Evolutionary conservation across 2,113 vertebrate species (phyloP).

Genomic region (Gambusia affinis): DNA sequence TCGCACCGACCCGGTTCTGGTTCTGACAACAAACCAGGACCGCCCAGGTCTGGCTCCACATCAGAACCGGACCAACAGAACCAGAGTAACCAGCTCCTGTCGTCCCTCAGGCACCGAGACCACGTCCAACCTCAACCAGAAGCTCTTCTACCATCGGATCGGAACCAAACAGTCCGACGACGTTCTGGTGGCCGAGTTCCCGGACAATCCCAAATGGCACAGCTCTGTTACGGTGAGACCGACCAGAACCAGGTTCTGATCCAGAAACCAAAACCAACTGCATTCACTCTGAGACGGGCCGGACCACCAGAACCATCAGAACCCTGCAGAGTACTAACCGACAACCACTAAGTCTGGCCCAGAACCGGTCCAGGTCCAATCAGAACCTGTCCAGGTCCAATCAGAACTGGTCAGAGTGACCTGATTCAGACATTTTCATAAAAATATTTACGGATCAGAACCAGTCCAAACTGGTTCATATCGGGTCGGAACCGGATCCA

Average conservation of each 20-base stretch:
- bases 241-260: neutral
- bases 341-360: neutral
- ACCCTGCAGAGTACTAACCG: neutral
- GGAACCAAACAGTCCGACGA: constrained; percentile 79
- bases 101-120: constrained; percentile 77
- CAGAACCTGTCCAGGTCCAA: no score
- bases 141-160: constrained; percentile 80
- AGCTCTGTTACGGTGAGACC: constrained; percentile 71
- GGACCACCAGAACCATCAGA: no score
- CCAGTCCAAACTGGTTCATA: no score
- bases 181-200: constrained; percentile 81
- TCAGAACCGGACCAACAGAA: neutral
- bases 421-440: no score
- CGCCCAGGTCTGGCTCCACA: neutral
- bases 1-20: neutral
- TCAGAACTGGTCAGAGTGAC: no score
- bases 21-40: neutral
- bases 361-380: no score
- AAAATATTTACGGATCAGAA: no score
- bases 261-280: no score
- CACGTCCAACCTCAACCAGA: constrained; percentile 80
- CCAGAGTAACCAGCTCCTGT: neutral
- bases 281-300: no score
- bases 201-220: constrained; percentile 80
- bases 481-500: no score